These are phyloP conservation scores for Cinclus cinclus DNA, from an alignment of 2,113 vertebrate genomes.

Conservation along the genomic window DNA sequence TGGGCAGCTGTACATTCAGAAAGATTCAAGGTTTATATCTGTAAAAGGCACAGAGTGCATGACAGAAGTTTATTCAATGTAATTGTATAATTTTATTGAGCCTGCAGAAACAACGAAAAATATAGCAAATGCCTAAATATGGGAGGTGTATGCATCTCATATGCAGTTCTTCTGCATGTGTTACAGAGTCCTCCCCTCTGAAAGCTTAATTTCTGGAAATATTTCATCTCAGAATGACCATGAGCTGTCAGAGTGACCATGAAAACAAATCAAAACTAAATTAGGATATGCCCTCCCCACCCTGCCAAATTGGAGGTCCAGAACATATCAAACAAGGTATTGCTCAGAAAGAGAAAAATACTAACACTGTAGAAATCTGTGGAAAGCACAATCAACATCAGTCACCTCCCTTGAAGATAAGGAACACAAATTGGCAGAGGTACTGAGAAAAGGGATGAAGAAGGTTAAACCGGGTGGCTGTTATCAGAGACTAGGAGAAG, in stretches of 20 bases:
- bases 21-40: background rate
- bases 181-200: background rate
- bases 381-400: background rate
- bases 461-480: background rate
- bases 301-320: background rate
- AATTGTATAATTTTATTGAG: background rate
- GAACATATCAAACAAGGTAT: background rate
- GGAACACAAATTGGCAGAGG: background rate
- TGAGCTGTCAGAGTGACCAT: background rate
- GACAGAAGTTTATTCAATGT: background rate
- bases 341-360: background rate
- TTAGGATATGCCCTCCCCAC: background rate
- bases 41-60: background rate
- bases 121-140: background rate
- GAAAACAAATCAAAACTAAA: background rate
- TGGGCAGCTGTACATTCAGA: background rate
- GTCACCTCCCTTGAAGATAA: background rate
- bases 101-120: background rate
- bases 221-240: background rate
- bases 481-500: background rate
- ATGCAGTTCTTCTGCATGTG: background rate
- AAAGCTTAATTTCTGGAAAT: background rate
- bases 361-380: background rate
- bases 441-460: background rate
- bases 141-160: background rate